Conservation (phyloP, 2,113 vertebrate species). For the Thamnaconus septentrionalis region DNA sequence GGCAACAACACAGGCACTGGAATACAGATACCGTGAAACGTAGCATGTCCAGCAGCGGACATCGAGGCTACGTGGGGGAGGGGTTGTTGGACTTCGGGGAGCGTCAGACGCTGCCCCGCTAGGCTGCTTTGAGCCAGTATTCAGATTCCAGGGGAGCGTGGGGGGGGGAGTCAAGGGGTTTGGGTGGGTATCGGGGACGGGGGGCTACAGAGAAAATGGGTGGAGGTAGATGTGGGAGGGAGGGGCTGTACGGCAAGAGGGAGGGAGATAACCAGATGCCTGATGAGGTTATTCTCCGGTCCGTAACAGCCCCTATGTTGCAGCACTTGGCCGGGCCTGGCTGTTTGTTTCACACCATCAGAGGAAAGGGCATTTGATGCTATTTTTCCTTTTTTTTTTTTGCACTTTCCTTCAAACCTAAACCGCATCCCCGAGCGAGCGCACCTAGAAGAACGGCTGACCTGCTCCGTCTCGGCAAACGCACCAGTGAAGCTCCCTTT, state of each 20-base stretch:
- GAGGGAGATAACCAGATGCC: slow-evolving; percentile 64
- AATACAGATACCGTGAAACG: slow-evolving; percentile 79
- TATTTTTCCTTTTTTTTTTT: no score
- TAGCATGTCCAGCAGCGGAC: slow-evolving; percentile 67
- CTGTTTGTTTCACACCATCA: no score
- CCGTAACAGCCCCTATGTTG: slow-evolving; percentile 42
- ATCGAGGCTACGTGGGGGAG: slow-evolving; percentile 20
- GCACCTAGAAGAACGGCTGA: no score
- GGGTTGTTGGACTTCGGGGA: slow-evolving; percentile 21
- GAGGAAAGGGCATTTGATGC: no score
- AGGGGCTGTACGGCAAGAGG: slow-evolving; percentile 35
- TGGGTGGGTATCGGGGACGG: slow-evolving; percentile 15
- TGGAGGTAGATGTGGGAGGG: slow-evolving; percentile 2
- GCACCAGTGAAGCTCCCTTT: background rate
- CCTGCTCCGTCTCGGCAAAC: background rate
- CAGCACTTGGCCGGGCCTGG: no score
- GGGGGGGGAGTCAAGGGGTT: slow-evolving; percentile 29
- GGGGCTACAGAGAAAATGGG: slow-evolving; percentile 32
- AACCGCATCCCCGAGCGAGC: no score
- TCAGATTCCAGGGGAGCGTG: slow-evolving; percentile 43
- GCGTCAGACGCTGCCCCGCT: slow-evolving; percentile 48
- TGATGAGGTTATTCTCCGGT: slow-evolving; percentile 42
- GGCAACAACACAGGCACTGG: slow-evolving; percentile 72
- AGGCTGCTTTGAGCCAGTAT: slow-evolving; percentile 66
- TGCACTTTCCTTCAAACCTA: no score